Percentiles rank a stretch among this genome's conserved stretches.
These are phyloP conservation scores for Tachysurus vachellii DNA, from an alignment of 2,113 vertebrate species.

Conservation along the genomic window DNA sequence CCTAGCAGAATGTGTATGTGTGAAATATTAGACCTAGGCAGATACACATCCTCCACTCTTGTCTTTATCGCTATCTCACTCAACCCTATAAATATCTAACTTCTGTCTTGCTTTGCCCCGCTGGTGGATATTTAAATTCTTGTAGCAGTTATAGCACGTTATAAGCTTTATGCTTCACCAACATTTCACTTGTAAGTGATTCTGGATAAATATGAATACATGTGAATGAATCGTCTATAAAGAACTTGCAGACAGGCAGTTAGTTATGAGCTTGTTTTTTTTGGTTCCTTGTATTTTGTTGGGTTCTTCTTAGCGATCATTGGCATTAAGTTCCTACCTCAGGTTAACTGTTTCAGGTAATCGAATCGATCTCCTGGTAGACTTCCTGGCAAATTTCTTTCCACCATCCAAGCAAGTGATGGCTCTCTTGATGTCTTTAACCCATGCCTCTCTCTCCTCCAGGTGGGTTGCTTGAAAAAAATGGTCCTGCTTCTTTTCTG, in stretches of 20 bases:
- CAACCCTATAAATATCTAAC: background rate
- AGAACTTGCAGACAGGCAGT: background rate
- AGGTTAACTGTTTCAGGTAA: slow-evolving; percentile 87
- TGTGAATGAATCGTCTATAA: background rate
- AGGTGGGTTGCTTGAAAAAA: slow-evolving; percentile 92
- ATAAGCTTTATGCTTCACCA: background rate
- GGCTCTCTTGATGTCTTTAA: slow-evolving; percentile 87
- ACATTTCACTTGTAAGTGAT: background rate
- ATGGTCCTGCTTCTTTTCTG: slow-evolving; percentile 87
- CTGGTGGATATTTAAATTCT: background rate
- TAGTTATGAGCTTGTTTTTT: background rate
- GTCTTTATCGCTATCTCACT: too few relatives aligned
- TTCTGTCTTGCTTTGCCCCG: background rate
- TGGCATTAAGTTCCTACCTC: slow-evolving; percentile 66
- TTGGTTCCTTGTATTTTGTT: background rate
- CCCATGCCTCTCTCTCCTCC: slow-evolving; percentile 93
- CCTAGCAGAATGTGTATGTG: background rate
- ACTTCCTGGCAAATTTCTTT: slow-evolving; percentile 89
- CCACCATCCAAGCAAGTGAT: slow-evolving; percentile 81
- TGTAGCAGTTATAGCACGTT: background rate
- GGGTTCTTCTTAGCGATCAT: background rate
- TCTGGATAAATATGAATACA: background rate
- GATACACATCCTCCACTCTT: background rate
- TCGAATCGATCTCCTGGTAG: slow-evolving; percentile 88
- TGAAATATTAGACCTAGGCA: background rate